Conservation (phyloP, 2,888 invertebrate genomes). For the Prosopocoilus inquinatus region DNA sequence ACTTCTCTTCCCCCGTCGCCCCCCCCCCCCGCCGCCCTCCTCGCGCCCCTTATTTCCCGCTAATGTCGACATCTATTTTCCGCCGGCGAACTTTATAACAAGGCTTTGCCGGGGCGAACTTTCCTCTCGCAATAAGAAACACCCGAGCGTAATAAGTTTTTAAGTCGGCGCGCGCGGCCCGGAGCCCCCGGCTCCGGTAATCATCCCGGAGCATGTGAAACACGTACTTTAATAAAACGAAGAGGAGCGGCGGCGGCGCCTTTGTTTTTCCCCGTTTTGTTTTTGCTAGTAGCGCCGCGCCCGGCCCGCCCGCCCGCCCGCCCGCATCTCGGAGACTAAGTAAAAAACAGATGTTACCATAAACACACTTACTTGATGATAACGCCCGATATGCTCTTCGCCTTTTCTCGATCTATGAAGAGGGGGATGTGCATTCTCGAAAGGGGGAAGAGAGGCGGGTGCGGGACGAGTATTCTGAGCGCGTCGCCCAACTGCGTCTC, state of each 20-base stretch:
- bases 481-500: slow-evolving; percentile 82
- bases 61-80: slow-evolving; percentile 2
- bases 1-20: too few species aligned
- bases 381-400: slow-evolving; percentile 69
- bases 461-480: slow-evolving; percentile 81
- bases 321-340: too few species aligned
- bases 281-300: too few species aligned
- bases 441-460: slow-evolving; percentile 85
- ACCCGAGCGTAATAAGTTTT: neutral
- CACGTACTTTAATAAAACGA: neutral
- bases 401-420: slow-evolving; percentile 72
- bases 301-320: too few species aligned
- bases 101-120: neutral
- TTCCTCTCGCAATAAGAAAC: too few species aligned
- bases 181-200: neutral
- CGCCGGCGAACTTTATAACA: neutral
- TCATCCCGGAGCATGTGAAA: neutral
- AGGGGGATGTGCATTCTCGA: slow-evolving; percentile 89
- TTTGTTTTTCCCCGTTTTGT: too few species aligned
- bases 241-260: too few species aligned
- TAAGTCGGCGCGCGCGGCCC: neutral
- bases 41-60: neutral
- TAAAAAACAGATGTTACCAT: slow-evolving; percentile 18
- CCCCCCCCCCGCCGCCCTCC: too few species aligned
- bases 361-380: slow-evolving; percentile 85